Evolutionary conservation across 2,888 invertebrate genomes (phyloP), one percentile per base, ranked within the genome.

Genomic region (Cerastoderma edule): DNA sequence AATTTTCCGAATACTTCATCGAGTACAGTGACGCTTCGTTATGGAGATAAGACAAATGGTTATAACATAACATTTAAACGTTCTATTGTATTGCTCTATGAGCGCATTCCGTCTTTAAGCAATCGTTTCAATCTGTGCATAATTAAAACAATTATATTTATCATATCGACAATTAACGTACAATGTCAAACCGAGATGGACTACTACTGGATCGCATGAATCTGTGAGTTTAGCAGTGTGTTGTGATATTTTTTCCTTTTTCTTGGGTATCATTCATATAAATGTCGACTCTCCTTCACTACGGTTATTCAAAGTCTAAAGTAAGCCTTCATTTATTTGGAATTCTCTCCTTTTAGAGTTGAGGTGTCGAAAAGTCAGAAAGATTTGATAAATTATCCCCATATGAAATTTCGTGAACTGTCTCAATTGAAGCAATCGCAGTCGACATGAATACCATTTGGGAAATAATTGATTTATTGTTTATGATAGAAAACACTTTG

Each of bases 181-280:
- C n/a, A n/a, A 72, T 72, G 72, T 32, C 67, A 60, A 39, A 60
- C 48, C 24, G 57, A 24, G 67, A 72, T 60, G 72, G 72, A 27
- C 27, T 32, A 28, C 28, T 72, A 6, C 50, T 72, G 28, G 72
- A 72, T 60, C 67, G 67, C 22, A 72, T 72, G 67, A 48, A 35
- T 53, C 67, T 72, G 72, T 72, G 63, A 27, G 72, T 72, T 24
- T 22, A 27, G 13, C 2, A 1, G 16, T 65, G 13, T 32, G 10
- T 53, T 16, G 1, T 53, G 53, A n/a, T 10, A 10, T 53, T 4
- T 13, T 22, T 28, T 10, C 6, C 6, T 48, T 48, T 48, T n/a
- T 16, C 28, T n/a, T n/a, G n/a, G n/a, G n/a, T n/a, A n/a, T n/a
- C n/a, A n/a, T n/a, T n/a, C n/a, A n/a, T n/a, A n/a, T 24, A 8